Evolutionary conservation across 2,888 invertebrate species (phyloP).

Genomic region (Antitype chi): DNA sequence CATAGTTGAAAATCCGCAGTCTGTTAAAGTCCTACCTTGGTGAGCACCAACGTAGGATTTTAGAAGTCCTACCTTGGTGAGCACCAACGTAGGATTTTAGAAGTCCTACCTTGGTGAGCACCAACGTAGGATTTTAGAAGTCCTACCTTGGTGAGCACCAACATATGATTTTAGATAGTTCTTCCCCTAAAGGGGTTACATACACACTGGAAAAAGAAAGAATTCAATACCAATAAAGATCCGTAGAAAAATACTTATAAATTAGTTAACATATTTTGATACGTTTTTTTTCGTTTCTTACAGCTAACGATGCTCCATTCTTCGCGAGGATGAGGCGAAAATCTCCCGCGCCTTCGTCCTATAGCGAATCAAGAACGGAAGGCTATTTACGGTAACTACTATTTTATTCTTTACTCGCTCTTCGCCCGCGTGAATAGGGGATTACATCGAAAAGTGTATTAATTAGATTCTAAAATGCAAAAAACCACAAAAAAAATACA

Average conservation of each 20-base stretch:
- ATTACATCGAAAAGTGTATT: too few species aligned
- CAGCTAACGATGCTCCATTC: slow-evolving; percentile 85
- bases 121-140: background rate
- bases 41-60: background rate
- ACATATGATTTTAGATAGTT: background rate
- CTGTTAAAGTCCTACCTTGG: background rate
- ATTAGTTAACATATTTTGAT: background rate
- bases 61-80: background rate
- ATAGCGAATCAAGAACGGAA: slow-evolving; percentile 83
- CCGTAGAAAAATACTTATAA: background rate
- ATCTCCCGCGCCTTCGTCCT: slow-evolving; percentile 83
- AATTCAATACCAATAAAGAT: background rate
- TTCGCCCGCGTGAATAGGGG: too few species aligned
- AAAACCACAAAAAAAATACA: too few species aligned
- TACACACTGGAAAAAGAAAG: background rate
- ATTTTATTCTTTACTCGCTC: background rate
- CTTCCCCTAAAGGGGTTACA: background rate
- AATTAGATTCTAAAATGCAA: too few species aligned
- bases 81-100: background rate
- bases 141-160: background rate
- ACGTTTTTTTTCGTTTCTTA: background rate
- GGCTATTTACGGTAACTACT: slow-evolving; percentile 83
- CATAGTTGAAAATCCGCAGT: too few species aligned
- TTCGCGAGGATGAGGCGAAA: slow-evolving; percentile 84
- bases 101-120: background rate